These are phyloP conservation scores for Nymphalis io DNA, from an alignment of 1,140 invertebrate genomes.

Conservation along the genomic window DNA sequence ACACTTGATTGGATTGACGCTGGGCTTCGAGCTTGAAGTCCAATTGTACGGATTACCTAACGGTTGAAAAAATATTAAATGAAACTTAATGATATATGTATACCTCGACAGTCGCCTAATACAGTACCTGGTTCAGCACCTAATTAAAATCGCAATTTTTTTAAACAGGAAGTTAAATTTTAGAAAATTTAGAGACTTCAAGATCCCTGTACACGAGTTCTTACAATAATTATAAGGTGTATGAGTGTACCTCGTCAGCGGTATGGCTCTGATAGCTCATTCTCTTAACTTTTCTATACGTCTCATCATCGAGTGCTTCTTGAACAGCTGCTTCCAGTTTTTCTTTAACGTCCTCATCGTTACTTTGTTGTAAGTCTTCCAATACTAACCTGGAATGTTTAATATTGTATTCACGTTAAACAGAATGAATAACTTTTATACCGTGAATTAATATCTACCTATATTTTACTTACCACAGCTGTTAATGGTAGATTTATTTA, in stretches of 20 bases:
- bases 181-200: not conserved
- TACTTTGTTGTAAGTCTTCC: slow-evolving; percentile 75
- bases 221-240: not conserved
- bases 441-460: too few species aligned
- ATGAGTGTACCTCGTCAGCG: slow-evolving; percentile 82
- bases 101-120: not conserved
- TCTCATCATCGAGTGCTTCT: slow-evolving; percentile 85
- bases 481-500: too few species aligned
- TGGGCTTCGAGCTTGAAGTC: slow-evolving; percentile 55
- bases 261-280: slow-evolving; percentile 86
- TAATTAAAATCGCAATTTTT: too few species aligned
- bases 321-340: slow-evolving; percentile 83
- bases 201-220: slow-evolving; percentile 4
- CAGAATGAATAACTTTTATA: too few species aligned
- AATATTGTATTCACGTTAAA: not conserved
- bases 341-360: slow-evolving; percentile 62
- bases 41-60: slow-evolving; percentile 65
- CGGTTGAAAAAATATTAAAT: not conserved
- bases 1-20: slow-evolving; percentile 55
- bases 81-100: not conserved
- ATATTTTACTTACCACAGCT: too few species aligned
- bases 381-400: slow-evolving; percentile 61
- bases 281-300: slow-evolving; percentile 85
- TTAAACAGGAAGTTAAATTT: too few species aligned
- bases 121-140: too few species aligned